phyloP scores from a whole-genome alignment of 2,797 vertebrate genomes.

The Otolemur crassicaudatus region DNA sequence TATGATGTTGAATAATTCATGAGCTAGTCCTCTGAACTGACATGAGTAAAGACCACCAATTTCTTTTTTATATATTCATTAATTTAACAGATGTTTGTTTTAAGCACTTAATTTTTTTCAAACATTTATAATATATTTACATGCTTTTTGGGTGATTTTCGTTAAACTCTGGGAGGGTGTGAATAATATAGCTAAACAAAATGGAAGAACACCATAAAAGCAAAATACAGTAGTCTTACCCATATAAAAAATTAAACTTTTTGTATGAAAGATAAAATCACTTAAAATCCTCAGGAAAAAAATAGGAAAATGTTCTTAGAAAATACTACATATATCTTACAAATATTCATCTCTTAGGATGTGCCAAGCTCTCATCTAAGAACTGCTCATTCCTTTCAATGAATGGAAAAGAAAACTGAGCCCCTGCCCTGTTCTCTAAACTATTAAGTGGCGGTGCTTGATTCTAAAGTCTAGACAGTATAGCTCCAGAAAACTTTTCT shows the following conservation, averaged over 20 bases:
- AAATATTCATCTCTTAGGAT: not conserved
- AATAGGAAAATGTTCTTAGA: conserved; percentile 12
- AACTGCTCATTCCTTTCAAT: not conserved
- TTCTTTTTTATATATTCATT: conserved; percentile 43
- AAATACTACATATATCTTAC: not conserved
- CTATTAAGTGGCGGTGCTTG: not conserved
- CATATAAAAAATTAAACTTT: not conserved
- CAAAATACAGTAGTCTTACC: not conserved
- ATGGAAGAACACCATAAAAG: not conserved
- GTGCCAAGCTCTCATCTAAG: not conserved
- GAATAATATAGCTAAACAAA: not conserved
- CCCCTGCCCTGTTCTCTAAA: not conserved
- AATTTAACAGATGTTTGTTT: conserved; percentile 32
- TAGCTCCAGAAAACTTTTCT: not conserved
- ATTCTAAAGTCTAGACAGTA: not conserved
- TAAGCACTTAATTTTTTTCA: conserved; percentile 16
- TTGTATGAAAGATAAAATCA: conserved; percentile 9
- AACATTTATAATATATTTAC: conserved; percentile 34
- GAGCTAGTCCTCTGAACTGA: conserved; percentile 45
- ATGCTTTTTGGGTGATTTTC: conserved; percentile 1
- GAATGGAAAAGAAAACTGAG: not conserved
- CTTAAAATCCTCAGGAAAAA: conserved; percentile 12
- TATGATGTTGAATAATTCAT: conserved; percentile 37
- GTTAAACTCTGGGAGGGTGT: not conserved
- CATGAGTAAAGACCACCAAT: conserved; percentile 32